A percentile compares a stretch with the other conserved stretches of the same genome.
These are phyloP conservation scores for Lepisosteus osseus DNA, from an alignment of 2,113 vertebrate species.

Conservation along the genomic window DNA sequence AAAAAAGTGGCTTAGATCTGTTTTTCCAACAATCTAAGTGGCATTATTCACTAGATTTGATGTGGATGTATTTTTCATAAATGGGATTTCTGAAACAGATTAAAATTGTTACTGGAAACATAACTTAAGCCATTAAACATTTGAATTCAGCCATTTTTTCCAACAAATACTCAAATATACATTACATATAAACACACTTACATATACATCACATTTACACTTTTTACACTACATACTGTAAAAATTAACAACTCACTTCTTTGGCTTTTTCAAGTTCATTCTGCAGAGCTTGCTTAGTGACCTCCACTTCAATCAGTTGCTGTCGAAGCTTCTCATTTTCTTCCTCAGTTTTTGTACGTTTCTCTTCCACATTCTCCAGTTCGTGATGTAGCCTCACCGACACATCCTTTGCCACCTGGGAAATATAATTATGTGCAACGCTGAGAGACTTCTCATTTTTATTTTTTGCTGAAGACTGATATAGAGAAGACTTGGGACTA, in stretches of 20 bases:
- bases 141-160: no score
- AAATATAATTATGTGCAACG: not conserved
- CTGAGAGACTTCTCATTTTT: not conserved
- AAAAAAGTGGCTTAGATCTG: no score
- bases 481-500: no score
- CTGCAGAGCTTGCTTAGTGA: slow-evolving; percentile 91
- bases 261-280: slow-evolving; percentile 94
- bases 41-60: no score
- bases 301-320: slow-evolving; percentile 91
- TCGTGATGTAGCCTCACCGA: slow-evolving; percentile 96
- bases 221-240: no score
- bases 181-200: not conserved
- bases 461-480: not conserved
- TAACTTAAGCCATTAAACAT: no score
- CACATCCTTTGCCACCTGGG: slow-evolving; percentile 95
- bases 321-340: slow-evolving; percentile 95
- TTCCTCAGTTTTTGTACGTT: slow-evolving; percentile 90
- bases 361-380: slow-evolving; percentile 95
- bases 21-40: not conserved
- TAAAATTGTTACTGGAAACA: no score
- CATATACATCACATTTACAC: not conserved
- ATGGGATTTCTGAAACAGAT: no score
- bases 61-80: no score
- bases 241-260: slow-evolving; percentile 71
- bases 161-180: no score